These are phyloP conservation scores for Stegophylla sp. DNA, from an alignment of 2,888 invertebrate species.

Conservation along the genomic window DNA sequence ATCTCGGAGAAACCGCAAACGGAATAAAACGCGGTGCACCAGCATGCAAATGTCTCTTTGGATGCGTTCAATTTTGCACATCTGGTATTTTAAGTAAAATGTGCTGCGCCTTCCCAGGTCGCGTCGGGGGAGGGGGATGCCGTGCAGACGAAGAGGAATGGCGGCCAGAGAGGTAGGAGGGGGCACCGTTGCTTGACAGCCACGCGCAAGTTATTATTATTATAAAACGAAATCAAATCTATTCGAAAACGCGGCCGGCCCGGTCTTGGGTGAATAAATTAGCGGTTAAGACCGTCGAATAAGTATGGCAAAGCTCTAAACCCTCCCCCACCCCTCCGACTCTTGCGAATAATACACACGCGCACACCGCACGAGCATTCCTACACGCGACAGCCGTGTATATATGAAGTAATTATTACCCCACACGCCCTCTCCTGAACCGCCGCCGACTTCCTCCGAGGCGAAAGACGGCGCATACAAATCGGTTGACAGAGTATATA, in stretches of 20 bases:
- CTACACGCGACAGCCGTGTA: slow-evolving; percentile 33
- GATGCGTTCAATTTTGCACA: slow-evolving; percentile 57
- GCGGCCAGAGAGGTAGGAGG: neutral
- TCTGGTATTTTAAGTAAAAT: slow-evolving; percentile 59
- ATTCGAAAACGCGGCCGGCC: slow-evolving; percentile 57
- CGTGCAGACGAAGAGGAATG: neutral
- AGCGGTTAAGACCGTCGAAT: slow-evolving; percentile 69
- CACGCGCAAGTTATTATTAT: slow-evolving; percentile 58
- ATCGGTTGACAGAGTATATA: slow-evolving; percentile 59
- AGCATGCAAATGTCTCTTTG: slow-evolving; percentile 56
- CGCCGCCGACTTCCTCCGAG: slow-evolving; percentile 35
- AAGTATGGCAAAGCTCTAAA: slow-evolving; percentile 56
- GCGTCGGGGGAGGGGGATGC: neutral
- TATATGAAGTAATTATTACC: slow-evolving; percentile 57
- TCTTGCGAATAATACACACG: slow-evolving; percentile 1
- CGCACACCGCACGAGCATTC: neutral
- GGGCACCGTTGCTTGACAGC: slow-evolving; percentile 50
- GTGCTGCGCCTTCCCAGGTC: slow-evolving; percentile 22
- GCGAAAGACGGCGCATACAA: slow-evolving; percentile 57
- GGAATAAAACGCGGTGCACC: slow-evolving; percentile 32
- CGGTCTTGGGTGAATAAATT: slow-evolving; percentile 75
- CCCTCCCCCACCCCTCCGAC: neutral
- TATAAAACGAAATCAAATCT: slow-evolving; percentile 59
- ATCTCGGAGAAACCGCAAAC: neutral
- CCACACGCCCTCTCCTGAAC: neutral